Percentiles rank a stretch among this genome's conserved stretches.
Evolutionary conservation across 2,797 vertebrate species (phyloP).

Genomic region (Lutjanus argentimaculatus): DNA sequence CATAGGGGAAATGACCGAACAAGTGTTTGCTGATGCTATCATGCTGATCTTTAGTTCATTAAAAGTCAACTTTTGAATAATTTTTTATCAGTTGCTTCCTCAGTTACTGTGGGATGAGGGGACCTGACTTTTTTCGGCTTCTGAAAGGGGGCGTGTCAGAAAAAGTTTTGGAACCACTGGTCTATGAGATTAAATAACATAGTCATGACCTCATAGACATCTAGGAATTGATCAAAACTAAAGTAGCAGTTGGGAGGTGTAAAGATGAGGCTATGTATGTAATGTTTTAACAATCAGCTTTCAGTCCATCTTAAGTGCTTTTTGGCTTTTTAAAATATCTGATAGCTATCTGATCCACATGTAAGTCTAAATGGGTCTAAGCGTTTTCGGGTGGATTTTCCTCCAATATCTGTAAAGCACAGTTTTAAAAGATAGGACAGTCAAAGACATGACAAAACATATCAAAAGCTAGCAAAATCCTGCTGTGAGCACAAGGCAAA

Average conservation of each 20-base stretch:
- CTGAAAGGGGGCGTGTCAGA: too few relatives aligned
- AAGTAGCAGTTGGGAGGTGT: not conserved
- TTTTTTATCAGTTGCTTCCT: too few relatives aligned
- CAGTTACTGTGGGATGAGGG: too few relatives aligned
- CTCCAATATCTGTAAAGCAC: not conserved
- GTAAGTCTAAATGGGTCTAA: not conserved
- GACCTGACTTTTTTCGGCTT: too few relatives aligned
- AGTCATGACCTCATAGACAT: too few relatives aligned
- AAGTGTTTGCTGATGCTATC: too few relatives aligned
- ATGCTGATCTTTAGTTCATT: too few relatives aligned
- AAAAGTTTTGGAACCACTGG: too few relatives aligned
- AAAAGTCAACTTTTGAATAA: too few relatives aligned
- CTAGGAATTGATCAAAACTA: too few relatives aligned
- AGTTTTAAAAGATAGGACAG: not conserved
- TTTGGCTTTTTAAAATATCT: not conserved
- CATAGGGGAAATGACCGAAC: too few relatives aligned
- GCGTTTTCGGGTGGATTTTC: not conserved
- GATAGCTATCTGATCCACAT: not conserved
- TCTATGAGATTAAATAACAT: too few relatives aligned
- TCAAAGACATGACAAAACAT: slow-evolving; percentile 21
- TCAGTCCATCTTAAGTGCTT: not conserved
- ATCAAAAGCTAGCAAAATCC: slow-evolving; percentile 19
- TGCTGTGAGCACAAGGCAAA: slow-evolving; percentile 31
- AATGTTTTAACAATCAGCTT: not conserved
- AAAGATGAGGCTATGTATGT: not conserved